Base-by-base conservation (phyloP, 2,113 vertebrate species). In the Aythya baeri region DNA sequence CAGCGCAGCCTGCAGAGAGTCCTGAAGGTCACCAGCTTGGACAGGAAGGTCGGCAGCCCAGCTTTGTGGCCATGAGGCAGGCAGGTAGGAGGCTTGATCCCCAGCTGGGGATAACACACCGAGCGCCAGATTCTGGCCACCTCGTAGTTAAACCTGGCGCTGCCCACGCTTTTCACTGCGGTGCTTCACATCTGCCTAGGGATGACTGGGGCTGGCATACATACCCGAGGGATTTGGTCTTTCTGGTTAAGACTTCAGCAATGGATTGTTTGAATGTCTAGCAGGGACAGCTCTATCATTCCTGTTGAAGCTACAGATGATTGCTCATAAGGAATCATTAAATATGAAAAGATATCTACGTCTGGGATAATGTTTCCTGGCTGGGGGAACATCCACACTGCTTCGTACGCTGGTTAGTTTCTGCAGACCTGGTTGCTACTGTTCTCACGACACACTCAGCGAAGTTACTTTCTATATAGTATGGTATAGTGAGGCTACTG, bases 181-280 rank as follows among this genome's bases (percentile, higher is more conserved):
- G 6, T 83, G 15, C 50, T 92, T 88, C 36, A 34, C 17, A 52
- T 43, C 23, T 23, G 32, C 32, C 67, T 68, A n/a, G 34, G 27
- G 31, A 15, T 66, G 67, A 20, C 41, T 77, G n/a, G 31, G 36
- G 85, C 26, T 66, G 68, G 36, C 55, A 76, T 7, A 55, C 44
- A 79, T 8, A 50, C 34, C 36, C 82, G 27, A 50, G n/a, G 0
- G 0, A 31, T 36, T 25, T 0, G 1, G 17, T 63, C 31, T 29
- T 83, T 70, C 62, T 62, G 55, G 17, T 38, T 81, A 20, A 88
- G 36, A 44, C 20, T 79, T 79, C 8, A 57, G 68, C 58, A 93
- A 59, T 34, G 3, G 8, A 9, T 26, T 57, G 6, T 85, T 86
- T 75, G 26, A 75, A 61, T 49, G 62, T 66, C 26, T 41, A 57